Evolutionary conservation across 2,113 vertebrate species (phyloP).

Genomic region (Gorsachius goisagi): DNA sequence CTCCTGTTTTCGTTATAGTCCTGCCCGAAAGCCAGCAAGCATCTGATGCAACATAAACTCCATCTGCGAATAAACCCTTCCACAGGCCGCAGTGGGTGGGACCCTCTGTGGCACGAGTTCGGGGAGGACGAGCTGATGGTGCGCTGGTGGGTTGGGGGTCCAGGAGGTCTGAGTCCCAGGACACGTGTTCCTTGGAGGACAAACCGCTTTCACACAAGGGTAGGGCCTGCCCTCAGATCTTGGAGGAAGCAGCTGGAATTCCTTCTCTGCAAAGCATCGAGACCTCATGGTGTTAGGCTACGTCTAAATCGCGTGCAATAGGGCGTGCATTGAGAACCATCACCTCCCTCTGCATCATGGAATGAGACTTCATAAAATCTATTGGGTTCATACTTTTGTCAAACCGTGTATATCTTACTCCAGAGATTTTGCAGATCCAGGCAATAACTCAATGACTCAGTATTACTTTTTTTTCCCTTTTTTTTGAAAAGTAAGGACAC

Average conservation of each 20-base stretch:
- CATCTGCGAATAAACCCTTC: neutral
- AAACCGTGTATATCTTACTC: neutral
- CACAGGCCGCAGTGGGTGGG: neutral
- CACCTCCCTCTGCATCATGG: rapidly evolving
- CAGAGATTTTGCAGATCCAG: neutral
- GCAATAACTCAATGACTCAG: neutral
- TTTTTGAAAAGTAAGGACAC: neutral
- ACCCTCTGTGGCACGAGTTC: too few species aligned
- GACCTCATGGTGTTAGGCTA: neutral
- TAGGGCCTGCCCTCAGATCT: neutral
- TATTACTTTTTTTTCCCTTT: neutral
- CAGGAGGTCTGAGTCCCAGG: neutral
- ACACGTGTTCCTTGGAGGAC: rapidly evolving
- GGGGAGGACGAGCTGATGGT: rapidly evolving
- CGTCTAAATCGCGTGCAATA: rapidly evolving
- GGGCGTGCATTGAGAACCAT: neutral
- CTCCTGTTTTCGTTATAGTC: neutral
- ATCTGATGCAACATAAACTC: neutral
- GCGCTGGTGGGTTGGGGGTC: neutral
- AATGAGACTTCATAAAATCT: neutral
- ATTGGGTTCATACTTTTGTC: neutral
- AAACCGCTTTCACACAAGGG: neutral
- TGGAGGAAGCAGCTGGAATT: neutral
- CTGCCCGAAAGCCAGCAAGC: neutral
- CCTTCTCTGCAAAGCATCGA: neutral